Base-by-base conservation (phyloP, 2,113 vertebrate genomes). In the Xerus inauris region DNA sequence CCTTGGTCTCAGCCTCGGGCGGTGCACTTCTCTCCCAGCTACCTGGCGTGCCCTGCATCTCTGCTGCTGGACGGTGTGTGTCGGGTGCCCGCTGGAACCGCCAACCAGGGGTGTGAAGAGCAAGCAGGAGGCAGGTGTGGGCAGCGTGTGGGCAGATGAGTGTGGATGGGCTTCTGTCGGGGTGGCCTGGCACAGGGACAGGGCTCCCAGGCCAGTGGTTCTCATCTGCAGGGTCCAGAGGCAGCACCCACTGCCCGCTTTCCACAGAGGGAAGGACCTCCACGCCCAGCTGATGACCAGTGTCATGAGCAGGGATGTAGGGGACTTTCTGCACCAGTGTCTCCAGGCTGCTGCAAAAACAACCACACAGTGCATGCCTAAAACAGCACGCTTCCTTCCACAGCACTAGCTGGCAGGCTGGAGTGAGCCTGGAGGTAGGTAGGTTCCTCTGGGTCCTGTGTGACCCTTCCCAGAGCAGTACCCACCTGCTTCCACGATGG, bases 21-120 rank as follows among this genome's bases (percentile, higher is more conserved):
- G 24, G 6, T 0, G 14, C 20, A 9, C 49, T 10, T 17, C 64
- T 30, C 73, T 10, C 4, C 1, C 7, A 13, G 51, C 1, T 11
- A 24, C 67, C 40, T 30, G 28, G 20, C 13, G 40, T 35, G 38
- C 49, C 35, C 45, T 6, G 5, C 12, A 17, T 35, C 3, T 7
- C 24, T 4, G 71, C 76, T 45, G 71, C 49, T 12, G 4, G 35
- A n/a, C 67, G 49, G 40, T 19, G 30, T 0, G 3, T 1, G 20
- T 26, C 17, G n/a, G 16, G 54, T 3, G 5, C 20, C 20, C 35
- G 76, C 35, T 5, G 30, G 17, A n/a, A 4, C 20, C 54, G 54
- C 54, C 54, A 8, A 7, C 17, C 11, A 19, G 19, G 26, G 40
- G 14, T 20, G 24, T 4, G 30, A 20, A 8, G 17, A 1, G 28